phyloP scores from a whole-genome alignment of 2,113 vertebrate genomes.

The Hystrix brachyura region DNA sequence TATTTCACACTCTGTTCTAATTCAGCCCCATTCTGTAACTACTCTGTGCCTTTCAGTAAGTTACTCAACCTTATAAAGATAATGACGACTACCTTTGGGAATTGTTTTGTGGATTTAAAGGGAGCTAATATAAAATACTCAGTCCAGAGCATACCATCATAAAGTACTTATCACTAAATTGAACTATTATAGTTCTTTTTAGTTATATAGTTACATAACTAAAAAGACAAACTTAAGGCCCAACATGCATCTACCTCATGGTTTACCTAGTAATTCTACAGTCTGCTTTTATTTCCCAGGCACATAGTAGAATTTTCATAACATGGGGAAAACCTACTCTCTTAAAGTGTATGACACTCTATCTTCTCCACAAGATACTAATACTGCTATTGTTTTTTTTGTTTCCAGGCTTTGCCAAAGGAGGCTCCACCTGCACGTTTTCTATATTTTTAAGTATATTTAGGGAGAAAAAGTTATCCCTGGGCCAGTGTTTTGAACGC shows the following conservation, averaged over 20 bases:
- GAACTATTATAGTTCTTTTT: neutral
- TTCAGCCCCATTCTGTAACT: neutral
- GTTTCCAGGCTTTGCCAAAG: neutral
- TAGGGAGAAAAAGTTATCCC: neutral
- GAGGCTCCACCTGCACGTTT: neutral
- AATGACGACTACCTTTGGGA: neutral
- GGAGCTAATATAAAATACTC: neutral
- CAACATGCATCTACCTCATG: neutral
- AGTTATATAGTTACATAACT: neutral
- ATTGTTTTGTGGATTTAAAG: neutral
- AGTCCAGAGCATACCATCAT: neutral
- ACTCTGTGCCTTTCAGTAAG: neutral
- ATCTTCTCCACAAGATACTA: neutral
- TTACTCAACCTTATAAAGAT: constrained; percentile 9
- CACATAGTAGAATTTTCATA: neutral
- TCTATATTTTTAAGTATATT: neutral
- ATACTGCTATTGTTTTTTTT: neutral
- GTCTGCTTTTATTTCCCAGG: neutral
- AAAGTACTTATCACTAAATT: neutral
- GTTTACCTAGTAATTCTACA: neutral
- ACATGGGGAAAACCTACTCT: neutral
- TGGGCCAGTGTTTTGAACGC: neutral
- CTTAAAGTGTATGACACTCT: neutral
- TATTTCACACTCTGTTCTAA: neutral
- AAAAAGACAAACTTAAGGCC: constrained; percentile 21